phyloP scores from a whole-genome alignment of 2,113 vertebrate genomes.

The Halcyon senegalensis region DNA sequence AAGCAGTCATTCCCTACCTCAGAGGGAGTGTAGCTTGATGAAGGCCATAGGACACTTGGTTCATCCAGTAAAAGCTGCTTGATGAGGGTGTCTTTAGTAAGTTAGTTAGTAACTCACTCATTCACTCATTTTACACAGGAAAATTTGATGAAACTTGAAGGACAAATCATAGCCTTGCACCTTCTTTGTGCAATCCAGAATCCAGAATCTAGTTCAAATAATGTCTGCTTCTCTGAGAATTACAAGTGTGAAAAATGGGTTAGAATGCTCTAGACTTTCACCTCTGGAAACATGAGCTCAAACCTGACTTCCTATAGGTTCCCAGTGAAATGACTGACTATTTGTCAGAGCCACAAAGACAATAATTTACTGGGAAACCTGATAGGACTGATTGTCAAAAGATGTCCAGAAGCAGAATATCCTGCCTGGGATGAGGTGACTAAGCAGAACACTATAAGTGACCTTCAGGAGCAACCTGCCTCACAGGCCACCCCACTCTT shows the following conservation, averaged over 20 bases:
- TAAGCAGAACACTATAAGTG: neutral
- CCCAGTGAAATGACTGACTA: neutral
- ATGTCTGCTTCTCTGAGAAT: neutral
- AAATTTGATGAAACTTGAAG: slow-evolving; percentile 29
- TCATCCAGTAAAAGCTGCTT: slow-evolving; percentile 63
- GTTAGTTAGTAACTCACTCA: slow-evolving; percentile 48
- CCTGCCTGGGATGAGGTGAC: neutral
- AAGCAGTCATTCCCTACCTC: slow-evolving; percentile 60
- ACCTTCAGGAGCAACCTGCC: neutral
- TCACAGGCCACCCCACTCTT: neutral
- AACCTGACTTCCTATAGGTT: neutral
- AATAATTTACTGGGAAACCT: slow-evolving; percentile 13
- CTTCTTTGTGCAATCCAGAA: slow-evolving; percentile 2
- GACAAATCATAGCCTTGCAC: slow-evolving; percentile 43
- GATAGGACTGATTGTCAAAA: slow-evolving; percentile 30
- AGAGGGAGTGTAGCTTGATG: slow-evolving; percentile 49
- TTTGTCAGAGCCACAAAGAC: slow-evolving; percentile 27
- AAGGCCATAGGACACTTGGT: slow-evolving; percentile 66
- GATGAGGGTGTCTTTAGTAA: slow-evolving; percentile 38
- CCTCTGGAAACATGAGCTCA: slow-evolving; percentile 34
- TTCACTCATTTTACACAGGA: slow-evolving; percentile 54
- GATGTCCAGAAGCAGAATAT: neutral
- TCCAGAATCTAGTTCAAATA: neutral
- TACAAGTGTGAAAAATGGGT: slow-evolving; percentile 5
- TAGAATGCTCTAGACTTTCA: slow-evolving; percentile 45